A percentile compares a stretch with the other conserved stretches of the same genome.
These are phyloP conservation scores for Plestiodon gilberti DNA, from an alignment of 2,113 vertebrate genomes.

Conservation along the genomic window DNA sequence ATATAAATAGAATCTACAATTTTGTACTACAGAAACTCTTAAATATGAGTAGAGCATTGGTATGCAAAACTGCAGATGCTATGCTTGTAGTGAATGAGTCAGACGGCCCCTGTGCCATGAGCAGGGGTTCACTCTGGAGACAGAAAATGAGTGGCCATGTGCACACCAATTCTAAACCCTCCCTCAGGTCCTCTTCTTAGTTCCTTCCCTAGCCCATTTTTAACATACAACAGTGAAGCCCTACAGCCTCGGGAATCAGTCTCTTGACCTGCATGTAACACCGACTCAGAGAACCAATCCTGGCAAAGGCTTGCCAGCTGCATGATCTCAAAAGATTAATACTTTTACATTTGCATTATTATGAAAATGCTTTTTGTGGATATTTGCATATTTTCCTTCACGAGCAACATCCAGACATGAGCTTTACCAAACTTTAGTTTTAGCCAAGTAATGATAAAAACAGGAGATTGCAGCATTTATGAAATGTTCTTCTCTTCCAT, in stretches of 20 bases:
- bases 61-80: background rate
- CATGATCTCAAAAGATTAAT: background rate
- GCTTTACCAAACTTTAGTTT: background rate
- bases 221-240: background rate
- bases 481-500: background rate
- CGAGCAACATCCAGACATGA: background rate
- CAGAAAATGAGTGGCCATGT: background rate
- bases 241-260: background rate
- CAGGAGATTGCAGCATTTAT: background rate
- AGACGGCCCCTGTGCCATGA: background rate
- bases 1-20: too few relatives aligned
- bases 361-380: background rate
- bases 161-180: background rate
- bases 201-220: background rate
- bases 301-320: background rate
- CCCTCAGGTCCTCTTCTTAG: background rate
- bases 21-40: too few relatives aligned
- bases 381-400: background rate
- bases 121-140: background rate
- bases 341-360: background rate
- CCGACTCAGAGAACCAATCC: background rate
- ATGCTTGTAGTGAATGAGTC: too few relatives aligned
- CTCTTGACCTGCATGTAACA: background rate
- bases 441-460: background rate
- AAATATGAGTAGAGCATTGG: background rate